phyloP scores from a whole-genome alignment of 2,888 invertebrate species.

The Pterostichus niger region DNA sequence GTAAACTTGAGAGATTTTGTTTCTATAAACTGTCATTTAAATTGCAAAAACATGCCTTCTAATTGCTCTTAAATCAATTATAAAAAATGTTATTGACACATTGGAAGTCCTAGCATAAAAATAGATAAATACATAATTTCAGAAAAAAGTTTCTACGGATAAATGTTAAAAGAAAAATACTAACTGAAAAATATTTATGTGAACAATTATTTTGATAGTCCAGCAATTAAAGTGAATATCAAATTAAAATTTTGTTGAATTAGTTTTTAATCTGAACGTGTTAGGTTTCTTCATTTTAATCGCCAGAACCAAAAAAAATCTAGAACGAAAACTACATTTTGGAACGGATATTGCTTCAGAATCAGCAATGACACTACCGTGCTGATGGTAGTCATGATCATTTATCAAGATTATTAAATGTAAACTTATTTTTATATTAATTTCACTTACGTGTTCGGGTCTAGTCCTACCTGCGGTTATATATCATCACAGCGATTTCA shows the following conservation, averaged over 20 bases:
- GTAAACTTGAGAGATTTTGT: too few relatives aligned
- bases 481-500: neutral
- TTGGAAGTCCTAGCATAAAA: too few relatives aligned
- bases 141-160: too few relatives aligned
- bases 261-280: slow-evolving; percentile 18
- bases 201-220: neutral
- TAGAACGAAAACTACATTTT: slow-evolving; percentile 26
- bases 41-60: too few relatives aligned
- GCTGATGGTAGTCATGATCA: slow-evolving; percentile 27
- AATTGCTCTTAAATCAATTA: too few relatives aligned
- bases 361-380: slow-evolving; percentile 25
- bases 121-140: too few relatives aligned
- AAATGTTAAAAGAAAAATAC: too few relatives aligned
- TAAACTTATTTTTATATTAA: slow-evolving; percentile 48
- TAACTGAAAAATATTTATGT: too few relatives aligned
- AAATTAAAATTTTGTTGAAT: slow-evolving; percentile 23
- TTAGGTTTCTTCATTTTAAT: slow-evolving; percentile 33
- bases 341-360: slow-evolving; percentile 47
- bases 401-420: slow-evolving; percentile 52
- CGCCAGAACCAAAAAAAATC: slow-evolving; percentile 31
- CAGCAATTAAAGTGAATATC: slow-evolving; percentile 18
- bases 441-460: slow-evolving; percentile 18
- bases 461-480: neutral
- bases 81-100: too few relatives aligned
- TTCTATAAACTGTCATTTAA: too few relatives aligned